phyloP scores from a whole-genome alignment of 2,888 invertebrate genomes.

The Trachelus troglodyta region DNA sequence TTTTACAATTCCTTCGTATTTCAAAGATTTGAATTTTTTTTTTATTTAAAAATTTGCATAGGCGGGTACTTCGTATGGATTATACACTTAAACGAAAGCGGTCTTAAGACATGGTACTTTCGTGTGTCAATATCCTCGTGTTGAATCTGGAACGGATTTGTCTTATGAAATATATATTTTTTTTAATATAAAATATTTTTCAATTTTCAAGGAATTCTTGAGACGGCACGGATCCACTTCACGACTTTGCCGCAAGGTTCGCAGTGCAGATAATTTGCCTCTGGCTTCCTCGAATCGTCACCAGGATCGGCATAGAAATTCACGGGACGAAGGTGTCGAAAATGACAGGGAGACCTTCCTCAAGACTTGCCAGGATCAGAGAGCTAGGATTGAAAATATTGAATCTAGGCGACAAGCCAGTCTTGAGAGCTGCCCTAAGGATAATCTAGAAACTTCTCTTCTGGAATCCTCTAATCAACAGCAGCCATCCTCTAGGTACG shows the following conservation, averaged over 20 bases:
- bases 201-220: constrained; percentile 72
- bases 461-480: constrained; percentile 44
- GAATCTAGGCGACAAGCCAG: constrained; percentile 51
- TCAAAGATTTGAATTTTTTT: too few species aligned
- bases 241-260: constrained; percentile 82
- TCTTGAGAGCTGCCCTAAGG: constrained; percentile 51
- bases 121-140: too few species aligned
- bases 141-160: too few species aligned
- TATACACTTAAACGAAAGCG: too few species aligned
- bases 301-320: constrained; percentile 31
- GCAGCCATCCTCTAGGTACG: constrained; percentile 50
- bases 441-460: constrained; percentile 45
- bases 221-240: constrained; percentile 84
- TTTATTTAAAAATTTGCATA: too few species aligned
- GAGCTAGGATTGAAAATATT: constrained; percentile 51
- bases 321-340: constrained; percentile 45
- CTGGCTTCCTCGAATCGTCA: constrained; percentile 62
- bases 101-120: too few species aligned
- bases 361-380: constrained; percentile 50
- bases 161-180: neutral
- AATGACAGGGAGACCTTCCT: constrained; percentile 55
- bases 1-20: constrained; percentile 1
- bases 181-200: neutral
- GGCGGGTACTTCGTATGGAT: too few species aligned
- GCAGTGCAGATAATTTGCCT: constrained; percentile 77